A percentile compares a stretch with the other conserved stretches of the same genome.
phyloP scores from a whole-genome alignment of 2,888 invertebrate species.

The Epsilonema sp. region DNA sequence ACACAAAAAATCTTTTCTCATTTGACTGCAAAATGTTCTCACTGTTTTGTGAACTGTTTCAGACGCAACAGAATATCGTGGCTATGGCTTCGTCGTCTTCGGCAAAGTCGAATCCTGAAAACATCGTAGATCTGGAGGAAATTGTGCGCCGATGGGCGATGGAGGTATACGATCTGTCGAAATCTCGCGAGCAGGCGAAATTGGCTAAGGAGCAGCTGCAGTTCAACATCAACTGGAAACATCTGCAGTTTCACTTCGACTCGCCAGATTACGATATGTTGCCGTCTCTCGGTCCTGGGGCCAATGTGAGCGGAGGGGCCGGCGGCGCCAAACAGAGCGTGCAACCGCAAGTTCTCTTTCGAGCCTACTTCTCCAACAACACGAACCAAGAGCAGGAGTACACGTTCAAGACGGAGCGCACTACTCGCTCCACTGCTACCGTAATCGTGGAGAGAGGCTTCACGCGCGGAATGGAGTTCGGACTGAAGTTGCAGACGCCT shows the following conservation, averaged over 20 bases:
- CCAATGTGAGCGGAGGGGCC: neutral
- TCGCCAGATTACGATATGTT: slow-evolving; percentile 19
- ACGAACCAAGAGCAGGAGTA: slow-evolving; percentile 29
- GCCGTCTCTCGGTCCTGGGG: too few species aligned
- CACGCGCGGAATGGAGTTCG: slow-evolving; percentile 20
- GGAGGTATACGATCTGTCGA: slow-evolving; percentile 27
- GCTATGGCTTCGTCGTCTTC: too few species aligned
- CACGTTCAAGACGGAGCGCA: slow-evolving; percentile 29
- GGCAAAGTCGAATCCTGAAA: too few species aligned
- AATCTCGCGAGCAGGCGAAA: slow-evolving; percentile 25
- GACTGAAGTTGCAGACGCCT: slow-evolving; percentile 29
- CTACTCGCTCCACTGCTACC: slow-evolving; percentile 29
- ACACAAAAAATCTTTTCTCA: too few species aligned
- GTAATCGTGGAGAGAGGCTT: slow-evolving; percentile 24
- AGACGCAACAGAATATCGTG: too few species aligned
- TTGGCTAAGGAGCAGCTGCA: slow-evolving; percentile 24
- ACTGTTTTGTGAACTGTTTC: too few species aligned
- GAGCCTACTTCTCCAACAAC: slow-evolving; percentile 29
- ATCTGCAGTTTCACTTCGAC: slow-evolving; percentile 27
- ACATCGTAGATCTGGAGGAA: slow-evolving; percentile 29
- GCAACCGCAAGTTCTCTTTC: slow-evolving; percentile 23
- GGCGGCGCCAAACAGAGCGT: slow-evolving; percentile 16
- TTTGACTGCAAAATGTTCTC: too few species aligned
- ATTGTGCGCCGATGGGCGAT: slow-evolving; percentile 30
- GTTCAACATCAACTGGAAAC: slow-evolving; percentile 31